Evolutionary conservation across 2,797 vertebrate genomes (phyloP).

Genomic region (Acanthurus lineatus): DNA sequence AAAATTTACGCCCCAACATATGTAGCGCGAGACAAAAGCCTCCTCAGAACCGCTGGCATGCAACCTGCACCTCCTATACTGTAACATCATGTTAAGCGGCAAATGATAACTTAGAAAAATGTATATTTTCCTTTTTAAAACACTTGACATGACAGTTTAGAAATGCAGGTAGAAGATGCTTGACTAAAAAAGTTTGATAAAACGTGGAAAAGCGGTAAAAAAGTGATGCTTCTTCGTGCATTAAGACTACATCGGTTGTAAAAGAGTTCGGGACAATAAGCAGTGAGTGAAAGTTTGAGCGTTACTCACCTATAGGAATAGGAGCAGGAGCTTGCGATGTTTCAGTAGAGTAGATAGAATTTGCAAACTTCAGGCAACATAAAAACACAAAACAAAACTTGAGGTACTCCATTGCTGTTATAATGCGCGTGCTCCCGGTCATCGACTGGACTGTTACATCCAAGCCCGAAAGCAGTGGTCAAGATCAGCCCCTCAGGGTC

Average conservation of each 20-base stretch:
- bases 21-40: conserved; percentile 9
- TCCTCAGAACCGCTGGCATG: conserved; percentile 3
- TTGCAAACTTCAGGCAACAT: conserved; percentile 67
- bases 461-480: conserved; percentile 43
- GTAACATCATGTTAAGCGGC: conserved; percentile 18
- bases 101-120: neutral
- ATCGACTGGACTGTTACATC: conserved; percentile 22
- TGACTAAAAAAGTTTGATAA: neutral
- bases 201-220: neutral
- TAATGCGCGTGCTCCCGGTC: conserved; percentile 32
- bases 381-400: conserved; percentile 69
- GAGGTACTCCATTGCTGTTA: conserved; percentile 78
- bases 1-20: conserved; percentile 49
- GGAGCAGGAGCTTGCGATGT: conserved; percentile 53
- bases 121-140: neutral
- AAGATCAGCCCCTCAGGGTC: conserved; percentile 47
- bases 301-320: conserved; percentile 80
- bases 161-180: neutral
- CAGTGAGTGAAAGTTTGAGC: conserved; percentile 2
- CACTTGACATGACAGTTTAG: conserved; percentile 1
- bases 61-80: conserved; percentile 22
- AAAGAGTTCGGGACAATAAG: neutral
- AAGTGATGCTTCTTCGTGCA: neutral
- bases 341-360: conserved; percentile 57
- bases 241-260: neutral